phyloP scores from a whole-genome alignment of 1,140 invertebrate genomes.

The Drosophila leontia region DNA sequence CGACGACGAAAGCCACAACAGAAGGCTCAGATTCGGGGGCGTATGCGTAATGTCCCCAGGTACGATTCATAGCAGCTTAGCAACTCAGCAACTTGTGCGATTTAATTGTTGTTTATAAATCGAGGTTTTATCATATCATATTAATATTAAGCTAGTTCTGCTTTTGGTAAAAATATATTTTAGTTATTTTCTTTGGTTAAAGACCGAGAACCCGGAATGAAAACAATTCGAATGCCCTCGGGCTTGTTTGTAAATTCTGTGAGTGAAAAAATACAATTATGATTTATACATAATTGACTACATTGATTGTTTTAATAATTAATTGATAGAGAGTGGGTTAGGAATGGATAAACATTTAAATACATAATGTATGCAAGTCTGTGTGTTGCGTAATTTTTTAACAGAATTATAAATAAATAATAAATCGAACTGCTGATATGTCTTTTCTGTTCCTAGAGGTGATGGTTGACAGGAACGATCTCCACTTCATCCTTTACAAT shows the following conservation, averaged over 20 bases:
- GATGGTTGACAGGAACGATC: not conserved
- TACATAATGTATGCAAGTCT: not conserved
- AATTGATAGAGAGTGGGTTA: not conserved
- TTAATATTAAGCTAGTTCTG: not conserved
- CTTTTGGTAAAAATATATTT: not conserved
- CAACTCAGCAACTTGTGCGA: not conserved
- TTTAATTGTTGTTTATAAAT: slow-evolving; percentile 10
- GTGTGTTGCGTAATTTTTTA: not conserved
- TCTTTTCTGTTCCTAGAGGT: slow-evolving; percentile 14
- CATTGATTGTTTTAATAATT: not conserved
- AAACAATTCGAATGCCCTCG: not conserved
- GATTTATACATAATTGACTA: not conserved
- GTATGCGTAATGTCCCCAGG: slow-evolving; percentile 27
- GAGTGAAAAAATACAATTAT: slow-evolving; percentile 4
- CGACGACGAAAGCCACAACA: slow-evolving; percentile 1
- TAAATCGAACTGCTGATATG: not conserved
- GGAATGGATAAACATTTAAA: not conserved
- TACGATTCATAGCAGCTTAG: slow-evolving; percentile 7
- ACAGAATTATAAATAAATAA: not conserved
- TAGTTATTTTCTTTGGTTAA: not conserved
- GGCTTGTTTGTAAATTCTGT: not conserved
- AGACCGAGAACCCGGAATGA: not conserved
- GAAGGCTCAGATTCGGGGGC: not conserved
- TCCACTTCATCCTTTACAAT: slow-evolving; percentile 3
- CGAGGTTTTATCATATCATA: not conserved